Evolutionary conservation across 2,888 invertebrate species (phyloP), one percentile per base, ranked within the genome.

Genomic region (Sinelater perroti): DNA sequence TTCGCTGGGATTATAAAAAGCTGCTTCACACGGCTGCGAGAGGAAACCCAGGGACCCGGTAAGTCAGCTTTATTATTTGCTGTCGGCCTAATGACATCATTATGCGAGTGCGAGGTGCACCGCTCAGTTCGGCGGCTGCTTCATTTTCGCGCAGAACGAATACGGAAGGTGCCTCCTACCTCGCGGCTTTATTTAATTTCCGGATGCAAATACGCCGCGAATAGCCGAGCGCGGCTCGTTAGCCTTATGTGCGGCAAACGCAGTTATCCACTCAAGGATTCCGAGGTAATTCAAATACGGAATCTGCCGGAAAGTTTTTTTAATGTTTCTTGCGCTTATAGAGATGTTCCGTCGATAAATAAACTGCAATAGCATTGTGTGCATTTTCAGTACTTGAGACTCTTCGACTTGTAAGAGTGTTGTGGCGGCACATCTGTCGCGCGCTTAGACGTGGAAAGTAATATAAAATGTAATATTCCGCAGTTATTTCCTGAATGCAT

Each of bases 141-240:
- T n/a, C n/a, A n/a, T n/a, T n/a, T n/a, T n/a, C n/a, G n/a, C n/a
- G n/a, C n/a, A n/a, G n/a, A n/a, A n/a, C n/a, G n/a, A n/a, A n/a
- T n/a, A 6, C 17, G 28, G 16, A 31, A 40, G 40, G 11, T 24
- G 14, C 13, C 16, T 7, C 24, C 13, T 11, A 21, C 21, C 14
- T 14, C 20, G 14, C 13, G 40, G 40, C 24, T 46, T 46, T 46
- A 46, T 46, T 46, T 46, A 46, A 46, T 46, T 46, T 46, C 20
- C 31, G 31, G 20, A 46, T 30, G 46, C 46, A 46, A 21, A 46
- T 46, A 33, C 30, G 16, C 31, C 10, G 6, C 14, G 46, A 46
- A 46, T 46, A 46, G 46, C 46, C 14, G 18, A 46, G 46, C 33
- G 31, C 31, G 13, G 13, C 33, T 45, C 45, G 45, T 45, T 45